Base-by-base conservation (phyloP, 2,888 invertebrate species). In the Drosophila mimetica region DNA sequence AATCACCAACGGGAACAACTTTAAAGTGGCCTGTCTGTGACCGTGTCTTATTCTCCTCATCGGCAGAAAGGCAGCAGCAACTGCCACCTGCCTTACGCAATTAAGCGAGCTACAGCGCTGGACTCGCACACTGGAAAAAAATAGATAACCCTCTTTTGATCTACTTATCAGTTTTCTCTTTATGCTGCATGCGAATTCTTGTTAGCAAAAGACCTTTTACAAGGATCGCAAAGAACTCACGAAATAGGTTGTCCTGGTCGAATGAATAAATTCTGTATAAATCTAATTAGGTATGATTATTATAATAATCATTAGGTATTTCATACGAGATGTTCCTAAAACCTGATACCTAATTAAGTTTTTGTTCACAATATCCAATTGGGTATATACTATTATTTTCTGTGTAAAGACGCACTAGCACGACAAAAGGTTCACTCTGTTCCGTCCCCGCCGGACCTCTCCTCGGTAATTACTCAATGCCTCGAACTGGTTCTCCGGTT, bases 61-160 rank as follows among this genome's bases (percentile, higher is more conserved):
- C 57, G 57, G 25, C 55, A 36, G 42, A 55, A 34, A 76, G 80
- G 85, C 85, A 66, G 42, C 61, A 34, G n/a, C 66, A 50, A 48
- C 80, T 85, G 85, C 87, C 85, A 85, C 85, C 85, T 85, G 85
- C 85, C 87, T 85, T 85, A 85, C 85, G 85, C 87, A 85, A 85
- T 87, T 85, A 85, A 85, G 86, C 77, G 74, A 34, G 60, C 76
- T 69, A 73, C 75, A 75, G 69, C 67, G 71, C 71, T 64, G 54
- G 60, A 67, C 55, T 48, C 34, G 53, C 55, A 14, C 66, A 73
- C 67, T 60, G 46, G 13, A 11, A 52, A 25, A 59, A 55, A 44
- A n/a, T 28, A 14, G 1, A 4, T 7, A 7, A 25, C 25, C 5
- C 6, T 7, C 25, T 7, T 25, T 25, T 0, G 7, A 25, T 1